A percentile compares a stretch with the other conserved stretches of the same genome.
These are phyloP conservation scores for Hypomesus transpacificus DNA, from an alignment of 2,113 vertebrate species.

Conservation along the genomic window DNA sequence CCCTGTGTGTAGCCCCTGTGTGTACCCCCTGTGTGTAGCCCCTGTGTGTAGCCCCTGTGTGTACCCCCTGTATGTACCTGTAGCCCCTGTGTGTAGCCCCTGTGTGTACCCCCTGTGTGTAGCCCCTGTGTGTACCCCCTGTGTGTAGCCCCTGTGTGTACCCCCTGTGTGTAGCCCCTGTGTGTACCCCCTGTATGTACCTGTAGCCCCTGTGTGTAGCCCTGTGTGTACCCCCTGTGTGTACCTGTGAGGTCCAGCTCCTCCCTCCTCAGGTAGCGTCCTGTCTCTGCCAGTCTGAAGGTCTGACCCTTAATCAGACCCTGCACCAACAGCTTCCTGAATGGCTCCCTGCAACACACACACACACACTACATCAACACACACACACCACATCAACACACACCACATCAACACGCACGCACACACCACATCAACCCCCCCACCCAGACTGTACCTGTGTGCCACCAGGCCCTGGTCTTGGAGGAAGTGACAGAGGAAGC, in stretches of 20 bases:
- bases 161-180: no score
- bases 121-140: no score
- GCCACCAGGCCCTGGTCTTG: conserved; percentile 78
- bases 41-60: no score
- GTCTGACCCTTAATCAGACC: conserved; percentile 96
- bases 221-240: conserved; percentile 9
- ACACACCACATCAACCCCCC: background rate
- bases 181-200: no score
- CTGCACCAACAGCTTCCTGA: conserved; percentile 89
- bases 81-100: no score
- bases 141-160: no score
- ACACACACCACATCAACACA: background rate
- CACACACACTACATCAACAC: background rate
- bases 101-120: no score
- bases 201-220: background rate
- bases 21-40: no score
- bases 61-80: no score
- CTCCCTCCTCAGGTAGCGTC: conserved; percentile 82
- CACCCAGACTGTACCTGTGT: conserved; percentile 76
- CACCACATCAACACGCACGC: background rate
- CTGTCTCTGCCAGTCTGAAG: conserved; percentile 76
- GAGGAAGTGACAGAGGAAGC: conserved; percentile 94
- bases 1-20: no score
- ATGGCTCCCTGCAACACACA: conserved; percentile 81
- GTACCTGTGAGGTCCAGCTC: conserved; percentile 88